Conservation (phyloP, 1,140 invertebrate species). For the Drosophila equinoxialis region DNA sequence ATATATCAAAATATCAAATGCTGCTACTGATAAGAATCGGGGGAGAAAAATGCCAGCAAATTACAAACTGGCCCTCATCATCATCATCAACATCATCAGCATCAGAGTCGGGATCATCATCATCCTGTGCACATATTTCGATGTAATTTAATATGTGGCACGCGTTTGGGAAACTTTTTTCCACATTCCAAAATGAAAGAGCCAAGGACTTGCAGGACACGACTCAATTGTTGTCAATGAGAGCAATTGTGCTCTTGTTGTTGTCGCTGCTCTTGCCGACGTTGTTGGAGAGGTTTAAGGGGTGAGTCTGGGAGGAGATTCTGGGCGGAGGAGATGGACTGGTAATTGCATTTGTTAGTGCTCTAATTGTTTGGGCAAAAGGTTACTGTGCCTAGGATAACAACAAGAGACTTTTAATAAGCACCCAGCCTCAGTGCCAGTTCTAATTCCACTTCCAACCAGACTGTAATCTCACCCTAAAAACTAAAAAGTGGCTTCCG, state of each 20-base stretch:
- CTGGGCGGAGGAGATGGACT: conserved; percentile 35
- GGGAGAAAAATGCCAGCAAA: conserved; percentile 72
- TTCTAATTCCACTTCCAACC: conserved; percentile 5
- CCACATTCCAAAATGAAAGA: conserved; percentile 18
- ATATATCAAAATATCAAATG: conserved; percentile 72
- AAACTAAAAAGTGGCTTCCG: conserved; percentile 46
- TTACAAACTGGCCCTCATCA: conserved; percentile 66
- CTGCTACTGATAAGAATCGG: conserved; percentile 53
- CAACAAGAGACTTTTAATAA: conserved; percentile 78
- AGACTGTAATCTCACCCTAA: not conserved
- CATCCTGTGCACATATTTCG: conserved; percentile 74
- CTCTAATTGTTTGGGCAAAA: conserved; percentile 77
- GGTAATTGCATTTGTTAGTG: conserved; percentile 80
- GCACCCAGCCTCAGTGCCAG: conserved; percentile 31
- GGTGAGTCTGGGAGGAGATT: conserved; percentile 14
- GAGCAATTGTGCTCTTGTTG: conserved; percentile 67
- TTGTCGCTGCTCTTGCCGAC: not conserved
- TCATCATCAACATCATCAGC: conserved; percentile 8
- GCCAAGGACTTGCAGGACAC: conserved; percentile 53
- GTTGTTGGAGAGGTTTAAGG: conserved; percentile 1
- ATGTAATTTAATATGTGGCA: conserved; percentile 81
- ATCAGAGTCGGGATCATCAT: conserved; percentile 12
- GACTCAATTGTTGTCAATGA: conserved; percentile 78
- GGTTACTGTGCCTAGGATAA: conserved; percentile 73
- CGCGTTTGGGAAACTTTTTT: conserved; percentile 68